Evolutionary conservation across 1,140 invertebrate species (phyloP).

Genomic region (Nasonia vitripennis): DNA sequence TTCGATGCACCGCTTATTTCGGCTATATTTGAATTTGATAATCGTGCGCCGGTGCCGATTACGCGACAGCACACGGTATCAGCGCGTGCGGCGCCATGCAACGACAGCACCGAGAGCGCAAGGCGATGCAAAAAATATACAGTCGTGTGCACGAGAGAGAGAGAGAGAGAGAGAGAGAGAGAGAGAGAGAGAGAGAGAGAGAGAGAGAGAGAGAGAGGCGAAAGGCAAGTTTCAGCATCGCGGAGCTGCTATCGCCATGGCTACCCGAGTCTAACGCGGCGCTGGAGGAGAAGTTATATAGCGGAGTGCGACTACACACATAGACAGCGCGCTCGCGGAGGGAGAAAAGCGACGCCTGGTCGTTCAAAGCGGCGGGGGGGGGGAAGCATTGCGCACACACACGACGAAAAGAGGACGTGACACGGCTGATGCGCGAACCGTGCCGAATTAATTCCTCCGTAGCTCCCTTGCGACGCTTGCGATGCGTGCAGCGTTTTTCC

Average conservation of each 20-base stretch:
- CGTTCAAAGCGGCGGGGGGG: not conserved
- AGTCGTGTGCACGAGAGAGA: not conserved
- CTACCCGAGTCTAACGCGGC: conserved; percentile 32
- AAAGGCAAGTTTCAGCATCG: not conserved
- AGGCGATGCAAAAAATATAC: not conserved
- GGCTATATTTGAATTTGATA: not conserved
- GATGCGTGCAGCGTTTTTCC: not conserved
- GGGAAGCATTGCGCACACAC: not conserved
- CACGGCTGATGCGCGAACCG: not conserved
- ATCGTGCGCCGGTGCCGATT: not conserved
- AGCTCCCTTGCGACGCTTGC: not conserved
- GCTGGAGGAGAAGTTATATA: not conserved
- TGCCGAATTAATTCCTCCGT: not conserved
- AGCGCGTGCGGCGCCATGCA: not conserved
- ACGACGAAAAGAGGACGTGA: not conserved
- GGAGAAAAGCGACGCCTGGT: not conserved
- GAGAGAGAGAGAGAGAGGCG: not conserved
- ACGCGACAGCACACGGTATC: not conserved
- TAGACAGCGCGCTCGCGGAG: not conserved
- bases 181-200: not conserved
- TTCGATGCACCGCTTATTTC: not conserved
- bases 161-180: no score
- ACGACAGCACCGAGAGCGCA: not conserved
- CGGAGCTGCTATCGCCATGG: conserved; percentile 49
- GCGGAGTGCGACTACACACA: not conserved